Evolutionary conservation across 2,797 vertebrate species (phyloP), one percentile per base, ranked within the genome.

Genomic region (Sebastes taczanowskii): DNA sequence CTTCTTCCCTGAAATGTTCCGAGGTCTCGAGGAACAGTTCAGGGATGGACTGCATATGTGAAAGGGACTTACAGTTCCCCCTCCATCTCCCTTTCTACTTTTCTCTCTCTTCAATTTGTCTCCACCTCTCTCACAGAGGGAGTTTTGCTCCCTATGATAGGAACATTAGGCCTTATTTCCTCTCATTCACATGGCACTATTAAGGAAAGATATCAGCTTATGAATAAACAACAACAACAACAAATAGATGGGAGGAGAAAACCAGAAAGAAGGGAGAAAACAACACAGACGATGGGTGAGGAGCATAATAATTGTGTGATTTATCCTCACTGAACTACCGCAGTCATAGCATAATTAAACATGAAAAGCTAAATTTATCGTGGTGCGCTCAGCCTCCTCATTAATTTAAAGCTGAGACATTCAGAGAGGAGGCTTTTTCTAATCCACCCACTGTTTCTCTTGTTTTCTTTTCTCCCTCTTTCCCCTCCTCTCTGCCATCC

Each of bases 281-380:
- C 78, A 91, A 80, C 77, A 85, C 62, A 88, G 86, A 75, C 84
- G 18, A 89, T 29, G 83, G 80, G 93, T 93, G 95, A 96, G 90
- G 68, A 95, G 96, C 95, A 95, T 97, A 97, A 97, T 97, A 97
- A 97, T 96, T 94, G 96, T 96, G 95, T 95, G 96, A 97, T 97
- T 97, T 97, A 98, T 98, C 95, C 96, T 94, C 92, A 95, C 94
- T 96, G 96, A 97, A 97, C 96, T 92, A 95, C 95, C 91, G 93
- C 94, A 92, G 96, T 96, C 96, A 92, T 91, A 79, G 96, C 97
- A 95, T 98, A 98, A 99, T 99, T 98, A 98, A 98, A 98, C 97
- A 97, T 97, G 96, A 98, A 98, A 97, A 97, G 95, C 96, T 95
- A 96, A 97, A 98, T 98, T 96, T 97, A 97, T 98, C 94, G 96